Evolutionary conservation across 2,888 invertebrate species (phyloP), one percentile per base, ranked within the genome.

Genomic region (Papilio protenor): DNA sequence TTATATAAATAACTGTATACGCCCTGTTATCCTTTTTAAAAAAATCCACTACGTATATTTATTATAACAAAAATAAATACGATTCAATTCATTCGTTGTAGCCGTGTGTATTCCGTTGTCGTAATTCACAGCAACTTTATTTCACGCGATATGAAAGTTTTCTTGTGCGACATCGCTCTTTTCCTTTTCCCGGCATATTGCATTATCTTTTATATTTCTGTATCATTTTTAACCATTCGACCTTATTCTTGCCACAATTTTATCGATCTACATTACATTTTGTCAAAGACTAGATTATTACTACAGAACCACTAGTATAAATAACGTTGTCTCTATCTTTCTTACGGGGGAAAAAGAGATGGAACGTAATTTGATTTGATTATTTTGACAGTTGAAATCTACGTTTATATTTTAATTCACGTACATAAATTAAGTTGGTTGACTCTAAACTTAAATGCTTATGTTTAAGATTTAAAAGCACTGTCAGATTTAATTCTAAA

Each of bases 61-160:
- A 33, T 33, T 12, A 21, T 23, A 10, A 18, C n/a, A n/a, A n/a
- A n/a, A n/a, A n/a, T n/a, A 23, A 12, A 23, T 59, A 23, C 2
- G 12, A 21, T 59, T 12, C 2, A 11, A 59, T 59, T 0, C 72
- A 33, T 33, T 23, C 18, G 16, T 52, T 5, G 1, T 5, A n/a
- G 12, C 49, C n/a, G 55, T 72, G 27, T 72, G 72, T 66, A 40
- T 33, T 16, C 2, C 40, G 40, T 33, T 27, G 69, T 47, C 40
- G 76, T 76, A 76, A 76, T 76, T 76, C 55, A 71, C 71, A 70
- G 76, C 72, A 76, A 76, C 49, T 76, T 76, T 72, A 72, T 76
- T 72, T 72, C 61, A 27, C 61, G 72, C 76, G 76, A 76, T 76
- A 76, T 76, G 76, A 76, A 76, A 76, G 52, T 76, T 76, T 76